Percentiles rank a stretch among this genome's conserved stretches.
Evolutionary conservation across 2,797 vertebrate genomes (phyloP).

Genomic region (Paramormyrops hopkinsi): DNA sequence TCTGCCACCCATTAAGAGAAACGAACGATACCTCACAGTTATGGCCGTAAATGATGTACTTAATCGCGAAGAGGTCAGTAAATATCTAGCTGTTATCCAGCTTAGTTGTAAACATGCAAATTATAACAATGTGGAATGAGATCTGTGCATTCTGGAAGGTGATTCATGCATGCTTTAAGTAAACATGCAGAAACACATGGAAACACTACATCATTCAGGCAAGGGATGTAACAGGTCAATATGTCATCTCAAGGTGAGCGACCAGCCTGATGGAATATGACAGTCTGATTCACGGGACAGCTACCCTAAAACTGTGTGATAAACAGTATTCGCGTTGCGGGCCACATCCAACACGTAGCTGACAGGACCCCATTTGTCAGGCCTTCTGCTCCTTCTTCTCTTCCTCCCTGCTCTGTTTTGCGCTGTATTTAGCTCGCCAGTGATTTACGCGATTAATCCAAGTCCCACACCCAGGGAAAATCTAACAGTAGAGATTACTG

Average conservation of each 20-base stretch:
- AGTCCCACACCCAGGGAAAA: slow-evolving; percentile 19
- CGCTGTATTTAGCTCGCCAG: background rate
- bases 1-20: background rate
- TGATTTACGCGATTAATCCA: background rate
- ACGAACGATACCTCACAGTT: background rate
- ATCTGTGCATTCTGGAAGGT: background rate
- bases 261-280: background rate
- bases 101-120: background rate
- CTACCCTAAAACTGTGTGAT: slow-evolving; percentile 7
- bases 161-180: background rate
- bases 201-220: background rate
- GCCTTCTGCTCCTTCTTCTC: background rate
- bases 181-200: background rate
- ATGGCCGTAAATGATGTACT: background rate
- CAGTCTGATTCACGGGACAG: slow-evolving; percentile 3
- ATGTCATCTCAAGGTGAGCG: slow-evolving; percentile 6
- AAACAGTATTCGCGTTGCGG: background rate
- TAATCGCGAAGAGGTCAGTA: background rate
- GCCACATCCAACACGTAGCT: background rate
- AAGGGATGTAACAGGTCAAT: slow-evolving; percentile 6
- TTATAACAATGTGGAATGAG: background rate
- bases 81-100: background rate
- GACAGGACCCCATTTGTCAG: background rate
- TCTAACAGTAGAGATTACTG: slow-evolving; percentile 24
- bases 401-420: background rate